Conservation (phyloP, 2,113 vertebrate species). For the Protomyctophum bolini region DNA sequence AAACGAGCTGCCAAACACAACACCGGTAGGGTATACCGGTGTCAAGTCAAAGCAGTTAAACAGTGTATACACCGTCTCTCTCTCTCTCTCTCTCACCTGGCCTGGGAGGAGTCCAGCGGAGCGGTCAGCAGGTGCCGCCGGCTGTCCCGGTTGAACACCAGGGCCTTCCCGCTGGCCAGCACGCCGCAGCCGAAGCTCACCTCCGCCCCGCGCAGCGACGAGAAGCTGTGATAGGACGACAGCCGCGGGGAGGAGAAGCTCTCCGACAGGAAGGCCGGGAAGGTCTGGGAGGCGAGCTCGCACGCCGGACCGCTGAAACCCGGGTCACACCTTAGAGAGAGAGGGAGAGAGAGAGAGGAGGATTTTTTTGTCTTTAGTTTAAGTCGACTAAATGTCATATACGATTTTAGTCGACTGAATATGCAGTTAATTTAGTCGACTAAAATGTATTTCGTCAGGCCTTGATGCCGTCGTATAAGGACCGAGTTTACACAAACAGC, state of each 20-base stretch:
- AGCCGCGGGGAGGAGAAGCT: conserved; percentile 91
- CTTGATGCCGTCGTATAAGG: too few relatives aligned
- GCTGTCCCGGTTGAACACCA: conserved; percentile 96
- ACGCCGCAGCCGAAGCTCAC: conserved; percentile 97
- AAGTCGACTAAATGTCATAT: too few relatives aligned
- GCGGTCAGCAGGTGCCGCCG: conserved; percentile 91
- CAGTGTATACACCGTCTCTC: too few relatives aligned
- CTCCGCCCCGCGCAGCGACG: conserved; percentile 94
- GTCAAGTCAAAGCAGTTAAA: too few relatives aligned
- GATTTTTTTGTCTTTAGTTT: too few relatives aligned
- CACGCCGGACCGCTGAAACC: conserved; percentile 96
- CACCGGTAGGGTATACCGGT: too few relatives aligned
- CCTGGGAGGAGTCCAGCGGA: conserved; percentile 95
- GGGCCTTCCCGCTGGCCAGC: conserved; percentile 93
- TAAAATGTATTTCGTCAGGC: too few relatives aligned
- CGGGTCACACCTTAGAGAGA: conserved; percentile 88
- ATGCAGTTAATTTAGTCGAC: too few relatives aligned
- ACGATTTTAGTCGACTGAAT: too few relatives aligned
- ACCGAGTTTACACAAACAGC: too few relatives aligned
- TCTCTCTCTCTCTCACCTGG: conserved; percentile 86
- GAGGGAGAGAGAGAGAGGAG: not conserved
- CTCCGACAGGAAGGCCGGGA: conserved; percentile 93
- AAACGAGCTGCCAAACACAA: too few relatives aligned
- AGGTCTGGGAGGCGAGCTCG: conserved; percentile 93
- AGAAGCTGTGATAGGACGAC: conserved; percentile 97